Evolutionary conservation across 2,113 vertebrate species (phyloP).

Genomic region (Entomyzon cyanotis): DNA sequence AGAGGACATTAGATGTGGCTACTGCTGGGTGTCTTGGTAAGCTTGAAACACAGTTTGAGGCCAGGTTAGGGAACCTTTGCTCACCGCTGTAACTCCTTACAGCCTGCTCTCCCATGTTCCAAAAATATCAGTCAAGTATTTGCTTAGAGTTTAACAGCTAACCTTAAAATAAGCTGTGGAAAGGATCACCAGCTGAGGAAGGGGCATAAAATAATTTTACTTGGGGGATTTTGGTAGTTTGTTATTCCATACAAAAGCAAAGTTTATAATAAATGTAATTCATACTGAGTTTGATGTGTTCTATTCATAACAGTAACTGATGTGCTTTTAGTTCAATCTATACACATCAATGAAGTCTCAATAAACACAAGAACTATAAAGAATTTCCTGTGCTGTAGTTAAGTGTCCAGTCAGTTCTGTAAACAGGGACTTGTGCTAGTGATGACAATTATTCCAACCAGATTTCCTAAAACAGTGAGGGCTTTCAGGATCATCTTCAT

Average conservation of each 20-base stretch:
- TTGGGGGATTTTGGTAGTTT: not conserved
- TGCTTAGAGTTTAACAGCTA: not conserved
- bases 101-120: not conserved
- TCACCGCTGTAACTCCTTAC: not conserved
- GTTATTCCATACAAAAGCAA: not conserved
- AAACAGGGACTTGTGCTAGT: not conserved
- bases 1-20: not conserved
- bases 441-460: not conserved
- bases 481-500: not conserved
- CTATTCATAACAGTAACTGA: not conserved
- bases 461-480: not conserved
- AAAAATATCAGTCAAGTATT: slow-evolving; percentile 27
- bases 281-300: not conserved
- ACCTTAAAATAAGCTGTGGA: not conserved
- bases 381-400: not conserved
- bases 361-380: not conserved
- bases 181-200: not conserved
- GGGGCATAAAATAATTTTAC: not conserved
- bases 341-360: not conserved
- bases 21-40: not conserved
- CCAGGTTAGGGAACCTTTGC: not conserved
- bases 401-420: not conserved
- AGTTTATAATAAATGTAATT: not conserved
- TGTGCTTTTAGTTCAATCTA: not conserved
- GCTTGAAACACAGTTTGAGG: not conserved